A percentile compares a stretch with the other conserved stretches of the same genome.
Evolutionary conservation across 1,140 invertebrate genomes (phyloP).

Genomic region (Hirudo medicinalis): DNA sequence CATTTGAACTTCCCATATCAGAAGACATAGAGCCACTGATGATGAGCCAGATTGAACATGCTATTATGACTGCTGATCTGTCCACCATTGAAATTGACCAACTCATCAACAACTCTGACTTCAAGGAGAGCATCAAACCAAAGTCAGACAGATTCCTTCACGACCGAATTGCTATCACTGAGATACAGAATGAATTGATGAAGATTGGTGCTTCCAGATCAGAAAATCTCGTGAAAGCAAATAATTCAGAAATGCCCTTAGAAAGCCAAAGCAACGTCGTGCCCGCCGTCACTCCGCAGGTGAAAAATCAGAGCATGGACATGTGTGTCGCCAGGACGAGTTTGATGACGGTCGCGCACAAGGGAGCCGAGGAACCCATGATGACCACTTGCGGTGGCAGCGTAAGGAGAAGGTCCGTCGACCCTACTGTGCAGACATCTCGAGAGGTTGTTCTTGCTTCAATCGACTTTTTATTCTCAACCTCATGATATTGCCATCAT

Average conservation of each 20-base stretch:
- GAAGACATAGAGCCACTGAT: background rate
- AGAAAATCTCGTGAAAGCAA: background rate
- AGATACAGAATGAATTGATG: conserved; percentile 7
- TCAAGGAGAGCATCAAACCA: background rate
- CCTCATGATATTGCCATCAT: no score
- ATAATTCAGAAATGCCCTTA: background rate
- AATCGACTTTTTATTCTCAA: no score
- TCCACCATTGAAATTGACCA: background rate
- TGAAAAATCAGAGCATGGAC: background rate
- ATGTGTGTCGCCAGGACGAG: background rate
- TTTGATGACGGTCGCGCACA: background rate
- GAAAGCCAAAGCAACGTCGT: background rate
- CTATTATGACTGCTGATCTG: background rate
- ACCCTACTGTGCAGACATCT: no score
- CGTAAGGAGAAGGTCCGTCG: no score
- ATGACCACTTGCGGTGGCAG: no score
- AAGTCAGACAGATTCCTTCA: background rate
- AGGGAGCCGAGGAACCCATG: no score
- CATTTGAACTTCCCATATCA: no score
- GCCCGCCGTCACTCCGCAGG: background rate
- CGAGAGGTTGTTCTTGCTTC: no score
- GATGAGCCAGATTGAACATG: conserved; percentile 1
- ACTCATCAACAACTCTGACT: conserved; percentile 1
- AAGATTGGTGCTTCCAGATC: background rate
- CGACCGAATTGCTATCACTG: background rate